Percentiles rank a stretch among this genome's conserved stretches.
These are phyloP conservation scores for Gryon sp. DNA, from an alignment of 1,140 invertebrate species.

Conservation along the genomic window DNA sequence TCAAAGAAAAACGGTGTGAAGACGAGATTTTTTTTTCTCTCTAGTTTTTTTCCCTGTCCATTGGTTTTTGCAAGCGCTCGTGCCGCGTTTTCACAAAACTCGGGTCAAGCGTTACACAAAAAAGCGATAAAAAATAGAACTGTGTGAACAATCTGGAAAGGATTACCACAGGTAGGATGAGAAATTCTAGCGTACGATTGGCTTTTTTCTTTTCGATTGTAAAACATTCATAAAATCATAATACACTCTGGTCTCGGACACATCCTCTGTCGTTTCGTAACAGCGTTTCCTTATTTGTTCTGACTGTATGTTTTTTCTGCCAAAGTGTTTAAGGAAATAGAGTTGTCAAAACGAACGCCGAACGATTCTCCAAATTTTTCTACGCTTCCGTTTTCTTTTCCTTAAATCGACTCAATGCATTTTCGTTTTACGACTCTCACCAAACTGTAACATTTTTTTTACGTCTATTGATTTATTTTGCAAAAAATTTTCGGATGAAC, in stretches of 20 bases:
- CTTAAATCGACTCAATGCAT: conserved; percentile 2
- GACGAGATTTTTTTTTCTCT: conserved; percentile 17
- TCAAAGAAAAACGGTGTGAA: conserved; percentile 10
- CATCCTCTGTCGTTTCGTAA: conserved; percentile 46
- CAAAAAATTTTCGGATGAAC: too few species aligned
- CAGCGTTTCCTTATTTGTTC: conserved; percentile 18
- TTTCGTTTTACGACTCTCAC: conserved; percentile 27
- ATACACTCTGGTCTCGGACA: conserved; percentile 25
- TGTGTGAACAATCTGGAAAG: conserved; percentile 36
- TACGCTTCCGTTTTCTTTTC: conserved; percentile 57
- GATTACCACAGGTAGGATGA: conserved; percentile 38
- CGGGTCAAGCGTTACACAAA: conserved; percentile 14
- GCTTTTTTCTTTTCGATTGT: conserved; percentile 48
- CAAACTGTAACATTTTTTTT: conserved; percentile 39
- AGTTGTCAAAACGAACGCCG: conserved; percentile 11
- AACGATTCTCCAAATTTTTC: conserved; percentile 34
- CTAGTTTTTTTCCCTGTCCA: conserved; percentile 7
- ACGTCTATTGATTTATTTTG: conserved; percentile 11
- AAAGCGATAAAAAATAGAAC: conserved; percentile 41
- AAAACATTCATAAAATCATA: conserved; percentile 59
- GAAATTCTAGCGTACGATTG: conserved; percentile 34
- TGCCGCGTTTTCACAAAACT: conserved; percentile 22
- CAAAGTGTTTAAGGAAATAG: conserved; percentile 39
- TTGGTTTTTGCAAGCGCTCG: conserved; percentile 13
- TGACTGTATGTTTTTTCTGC: not conserved